Evolutionary conservation across 2,797 vertebrate species (phyloP), one percentile per base, ranked within the genome.

Genomic region (Heliangelus exortis): DNA sequence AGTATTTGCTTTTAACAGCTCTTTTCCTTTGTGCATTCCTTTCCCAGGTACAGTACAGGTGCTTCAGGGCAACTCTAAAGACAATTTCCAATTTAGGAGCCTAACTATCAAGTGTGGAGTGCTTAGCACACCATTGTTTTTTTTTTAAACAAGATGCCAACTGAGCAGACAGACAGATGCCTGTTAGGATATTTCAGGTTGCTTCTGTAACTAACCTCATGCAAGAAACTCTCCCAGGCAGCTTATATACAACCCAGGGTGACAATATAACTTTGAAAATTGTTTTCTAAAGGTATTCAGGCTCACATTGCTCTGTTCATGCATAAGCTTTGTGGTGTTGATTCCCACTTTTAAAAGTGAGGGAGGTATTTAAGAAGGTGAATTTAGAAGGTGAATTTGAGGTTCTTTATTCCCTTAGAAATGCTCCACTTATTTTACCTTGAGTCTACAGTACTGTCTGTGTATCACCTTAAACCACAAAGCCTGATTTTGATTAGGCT

Each of bases 401-500:
- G 53, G 48, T 84, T 82, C 71, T 87, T 86, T 88, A 63, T 51
- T 84, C 66, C 21, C 33, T 69, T 63, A 95, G 74, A 91, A 94
- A 85, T 59, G 34, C 28, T 67, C 33, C 6, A 31, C 25, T 51
- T 76, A 55, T 88, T 95, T 82, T 12, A 90, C 50, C 65, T 87
- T 57, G 74, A 51, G 63, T 85, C 84, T 91, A 39, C 68, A 83
- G 63, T 86, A 90, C 34, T 58, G 72, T 77, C 90, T 95, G 66
- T 72, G 5, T 84, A 83, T 75, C 87, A 95, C 82, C 72, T 89
- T 75, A 91, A 95, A 75, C 86, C 93, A 83, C 93, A 92, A 80
- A 92, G 75, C 54, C 92, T 95, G 96, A 87, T 95, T 91, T 87
- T 87, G 92, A 93, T 95, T 93, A 95, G 66, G 65, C 69, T 72